Conservation (phyloP, 2,888 invertebrate species). For the Tenodera sinensis region DNA sequence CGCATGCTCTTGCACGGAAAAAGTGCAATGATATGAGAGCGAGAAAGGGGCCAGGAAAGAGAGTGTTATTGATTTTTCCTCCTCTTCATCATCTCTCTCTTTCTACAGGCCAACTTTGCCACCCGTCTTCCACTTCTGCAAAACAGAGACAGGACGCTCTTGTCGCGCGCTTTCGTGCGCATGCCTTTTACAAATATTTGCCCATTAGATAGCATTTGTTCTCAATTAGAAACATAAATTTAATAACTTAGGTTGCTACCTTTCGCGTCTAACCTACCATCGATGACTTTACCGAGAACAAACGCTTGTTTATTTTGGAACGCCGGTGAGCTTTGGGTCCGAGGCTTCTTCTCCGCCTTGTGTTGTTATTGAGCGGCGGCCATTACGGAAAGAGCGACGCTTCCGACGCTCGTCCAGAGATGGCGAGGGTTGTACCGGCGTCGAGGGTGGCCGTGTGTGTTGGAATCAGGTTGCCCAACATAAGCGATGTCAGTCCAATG, state of each 20-base stretch:
- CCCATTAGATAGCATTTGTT: not conserved
- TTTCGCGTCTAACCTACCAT: not conserved
- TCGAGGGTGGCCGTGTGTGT: not conserved
- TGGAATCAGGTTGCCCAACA: constrained; percentile 15
- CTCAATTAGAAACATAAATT: not conserved
- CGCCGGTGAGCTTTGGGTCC: not conserved
- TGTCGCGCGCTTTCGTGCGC: not conserved
- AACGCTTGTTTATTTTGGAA: not conserved
- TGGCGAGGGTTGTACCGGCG: constrained; percentile 12
- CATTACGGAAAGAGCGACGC: constrained; percentile 12
- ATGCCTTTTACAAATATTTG: not conserved
- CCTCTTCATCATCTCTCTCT: not conserved
- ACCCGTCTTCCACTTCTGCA: not conserved
- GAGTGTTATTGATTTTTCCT: constrained; percentile 25
- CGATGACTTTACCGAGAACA: not conserved
- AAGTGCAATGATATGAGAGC: not conserved
- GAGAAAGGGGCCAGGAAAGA: constrained; percentile 20
- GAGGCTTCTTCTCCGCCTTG: constrained; percentile 7
- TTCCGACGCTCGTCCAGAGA: constrained; percentile 12
- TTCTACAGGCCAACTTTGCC: not conserved
- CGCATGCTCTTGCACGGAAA: not conserved
- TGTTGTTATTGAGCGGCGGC: constrained; percentile 26
- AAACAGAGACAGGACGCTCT: not conserved
- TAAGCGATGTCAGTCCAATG: not conserved
- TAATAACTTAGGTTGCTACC: not conserved